Evolutionary conservation across 2,888 invertebrate species (phyloP), one percentile per base, ranked within the genome.

Genomic region (Stenurella melanura): DNA sequence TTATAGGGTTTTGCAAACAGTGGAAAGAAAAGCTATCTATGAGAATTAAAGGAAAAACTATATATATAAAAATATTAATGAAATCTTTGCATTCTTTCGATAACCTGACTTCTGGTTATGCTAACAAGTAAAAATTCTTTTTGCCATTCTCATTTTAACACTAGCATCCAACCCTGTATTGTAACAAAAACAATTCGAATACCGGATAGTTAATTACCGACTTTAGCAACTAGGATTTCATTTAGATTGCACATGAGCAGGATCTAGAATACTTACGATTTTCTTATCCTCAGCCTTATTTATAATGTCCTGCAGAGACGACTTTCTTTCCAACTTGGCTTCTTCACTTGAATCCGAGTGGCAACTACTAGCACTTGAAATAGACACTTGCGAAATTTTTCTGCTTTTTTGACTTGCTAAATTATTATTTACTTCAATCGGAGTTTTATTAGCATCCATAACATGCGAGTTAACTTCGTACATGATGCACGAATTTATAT

Each of bases 341-440:
- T 86, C 87, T 72, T 87, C 86, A 78, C 85, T 85, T 11, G 83
- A 83, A 73, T 86, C 86, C 26, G 83, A 84, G 57, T 83, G 81
- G 75, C 81, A 84, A 82, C 85, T 85, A 70, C 85, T 84, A 34
- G 82, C 84, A 81, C 85, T 87, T 26, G 86, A 86, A 58, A 86
- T 70, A 15, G 50, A 85, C 63, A 81, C 81, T 77, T 82, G 77
- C 15, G 85, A 84, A 42, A 61, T 74, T 67, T 81, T 83, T 63
- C 81, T 38, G 1, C 19, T 70, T 38, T 56, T 73, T 12, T 26
- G 63, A 11, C 11, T 19, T 21, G 72, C 11, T 17, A 63, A 60
- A 64, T 72, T 70, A 70, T 70, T 70, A 42, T 70, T 70, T n/a
- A 70, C 21, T n/a, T 70, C 70, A 18, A 57, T n/a, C 34, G 61